A percentile compares a stretch with the other conserved stretches of the same genome.
These are phyloP conservation scores for Falco punctatus DNA, from an alignment of 2,113 vertebrate species.

Conservation along the genomic window DNA sequence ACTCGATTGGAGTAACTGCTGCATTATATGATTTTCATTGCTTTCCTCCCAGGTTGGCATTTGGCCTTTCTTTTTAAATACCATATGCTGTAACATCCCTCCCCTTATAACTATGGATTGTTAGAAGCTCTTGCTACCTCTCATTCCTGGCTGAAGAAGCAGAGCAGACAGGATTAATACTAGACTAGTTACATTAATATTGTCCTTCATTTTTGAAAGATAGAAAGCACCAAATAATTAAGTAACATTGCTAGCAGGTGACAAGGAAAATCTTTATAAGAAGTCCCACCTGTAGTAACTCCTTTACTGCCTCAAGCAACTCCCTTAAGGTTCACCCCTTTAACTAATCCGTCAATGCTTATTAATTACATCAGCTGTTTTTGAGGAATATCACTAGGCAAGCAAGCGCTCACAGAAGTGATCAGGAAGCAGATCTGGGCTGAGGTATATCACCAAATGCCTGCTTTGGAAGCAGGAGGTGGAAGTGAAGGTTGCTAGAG, in stretches of 20 bases:
- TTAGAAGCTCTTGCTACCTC: not conserved
- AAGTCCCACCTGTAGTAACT: not conserved
- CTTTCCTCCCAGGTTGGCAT: not conserved
- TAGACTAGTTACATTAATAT: not conserved
- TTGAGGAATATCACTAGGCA: not conserved
- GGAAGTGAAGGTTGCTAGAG: not conserved
- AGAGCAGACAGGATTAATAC: not conserved
- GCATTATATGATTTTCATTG: not conserved
- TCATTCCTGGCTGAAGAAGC: not conserved
- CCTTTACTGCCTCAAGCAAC: not conserved
- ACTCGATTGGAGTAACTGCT: not conserved
- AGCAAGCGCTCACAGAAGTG: not conserved
- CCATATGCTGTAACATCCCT: not conserved
- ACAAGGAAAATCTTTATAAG: not conserved
- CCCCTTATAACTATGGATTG: not conserved
- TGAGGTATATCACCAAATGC: rapidly evolving
- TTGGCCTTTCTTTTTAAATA: conserved; percentile 25
- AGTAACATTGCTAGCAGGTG: not conserved
- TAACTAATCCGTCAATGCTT: not conserved
- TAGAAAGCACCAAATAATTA: not conserved
- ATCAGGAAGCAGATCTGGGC: not conserved
- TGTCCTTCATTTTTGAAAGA: not conserved
- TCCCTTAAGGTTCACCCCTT: not conserved
- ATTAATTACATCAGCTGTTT: not conserved
- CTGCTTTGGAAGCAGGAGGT: not conserved